These are phyloP conservation scores for Berghia stephanieae DNA, from an alignment of 1,140 invertebrate genomes.

Conservation along the genomic window DNA sequence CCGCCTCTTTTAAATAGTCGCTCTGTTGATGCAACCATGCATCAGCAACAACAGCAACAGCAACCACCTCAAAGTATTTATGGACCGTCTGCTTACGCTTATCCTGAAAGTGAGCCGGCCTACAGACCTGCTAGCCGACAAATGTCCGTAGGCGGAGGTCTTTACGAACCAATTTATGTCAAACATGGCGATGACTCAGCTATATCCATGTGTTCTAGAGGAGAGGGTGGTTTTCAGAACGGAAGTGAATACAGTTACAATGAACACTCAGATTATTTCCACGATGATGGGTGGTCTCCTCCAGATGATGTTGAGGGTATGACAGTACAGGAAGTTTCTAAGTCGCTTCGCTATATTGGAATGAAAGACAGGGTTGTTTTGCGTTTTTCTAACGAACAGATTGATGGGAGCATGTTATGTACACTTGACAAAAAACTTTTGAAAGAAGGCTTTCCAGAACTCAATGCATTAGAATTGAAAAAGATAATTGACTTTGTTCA, in stretches of 20 bases:
- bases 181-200: conserved; percentile 58
- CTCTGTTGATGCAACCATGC: neutral
- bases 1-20: neutral
- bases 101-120: conserved; percentile 49
- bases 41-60: neutral
- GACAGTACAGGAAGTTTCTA: conserved; percentile 56
- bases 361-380: conserved; percentile 62
- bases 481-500: conserved; percentile 63
- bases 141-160: conserved; percentile 45
- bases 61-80: neutral
- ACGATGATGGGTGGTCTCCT: conserved; percentile 51
- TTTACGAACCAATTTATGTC: conserved; percentile 36
- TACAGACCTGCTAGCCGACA: conserved; percentile 39
- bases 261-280: conserved; percentile 26
- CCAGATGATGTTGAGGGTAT: conserved; percentile 50
- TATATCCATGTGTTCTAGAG: conserved; percentile 54
- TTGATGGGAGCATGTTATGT: conserved; percentile 59
- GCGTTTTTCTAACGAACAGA: conserved; percentile 60
- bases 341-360: conserved; percentile 60
- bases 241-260: conserved; percentile 57
- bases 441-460: conserved; percentile 61
- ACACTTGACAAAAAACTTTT: conserved; percentile 57
- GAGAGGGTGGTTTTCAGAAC: conserved; percentile 51
- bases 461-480: conserved; percentile 62
- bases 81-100: conserved; percentile 16